These are phyloP conservation scores for Tylochromis polylepis DNA, from an alignment of 2,113 vertebrate genomes.

Conservation along the genomic window DNA sequence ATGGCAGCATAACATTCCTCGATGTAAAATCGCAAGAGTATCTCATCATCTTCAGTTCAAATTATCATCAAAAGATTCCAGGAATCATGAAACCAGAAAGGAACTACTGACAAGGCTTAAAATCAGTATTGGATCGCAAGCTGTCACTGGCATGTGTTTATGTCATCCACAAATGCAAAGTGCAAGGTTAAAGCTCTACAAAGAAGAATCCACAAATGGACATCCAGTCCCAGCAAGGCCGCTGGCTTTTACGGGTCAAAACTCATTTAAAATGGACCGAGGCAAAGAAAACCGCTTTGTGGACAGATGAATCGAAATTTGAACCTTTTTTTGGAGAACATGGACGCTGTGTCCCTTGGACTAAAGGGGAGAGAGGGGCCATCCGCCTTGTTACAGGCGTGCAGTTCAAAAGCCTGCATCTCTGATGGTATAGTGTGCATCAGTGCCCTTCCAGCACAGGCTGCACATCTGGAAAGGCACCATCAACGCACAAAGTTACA, in stretches of 20 bases:
- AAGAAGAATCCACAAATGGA: background rate
- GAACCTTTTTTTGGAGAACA: background rate
- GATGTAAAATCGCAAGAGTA: too few species aligned
- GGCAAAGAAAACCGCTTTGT: background rate
- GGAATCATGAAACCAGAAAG: background rate
- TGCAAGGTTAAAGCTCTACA: background rate
- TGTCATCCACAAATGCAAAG: too few species aligned
- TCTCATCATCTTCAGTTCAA: too few species aligned
- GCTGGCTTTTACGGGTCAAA: background rate
- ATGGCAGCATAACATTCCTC: too few species aligned
- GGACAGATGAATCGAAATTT: fast-evolving
- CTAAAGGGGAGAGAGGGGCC: background rate
- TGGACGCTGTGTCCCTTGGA: background rate
- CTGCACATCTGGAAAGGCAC: background rate
- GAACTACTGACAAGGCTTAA: background rate
- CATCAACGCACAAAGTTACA: background rate
- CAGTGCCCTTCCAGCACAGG: background rate
- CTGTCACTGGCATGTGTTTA: background rate
- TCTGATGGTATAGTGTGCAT: background rate
- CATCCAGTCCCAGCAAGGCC: fast-evolving
- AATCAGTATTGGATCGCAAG: background rate
- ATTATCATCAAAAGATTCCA: fast-evolving
- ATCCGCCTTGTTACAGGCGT: too few species aligned
- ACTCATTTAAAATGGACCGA: background rate
- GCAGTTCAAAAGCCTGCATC: too few species aligned